phyloP scores from a whole-genome alignment of 53 echinoderm and acorn worm species.

The Apostichopus leukothele region DNA sequence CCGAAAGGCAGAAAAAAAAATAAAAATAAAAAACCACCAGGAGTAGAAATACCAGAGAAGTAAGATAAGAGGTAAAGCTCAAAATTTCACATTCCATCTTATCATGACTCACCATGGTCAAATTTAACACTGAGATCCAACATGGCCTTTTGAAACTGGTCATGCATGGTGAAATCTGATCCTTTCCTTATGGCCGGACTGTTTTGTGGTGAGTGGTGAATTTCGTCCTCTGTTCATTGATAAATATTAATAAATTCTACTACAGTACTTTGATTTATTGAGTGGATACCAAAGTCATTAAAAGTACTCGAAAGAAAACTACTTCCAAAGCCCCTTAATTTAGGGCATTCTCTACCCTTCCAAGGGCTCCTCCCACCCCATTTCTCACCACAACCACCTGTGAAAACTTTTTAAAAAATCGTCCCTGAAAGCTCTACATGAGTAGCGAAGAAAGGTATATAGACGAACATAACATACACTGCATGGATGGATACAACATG shows the following conservation, averaged over 20 bases:
- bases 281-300: no score
- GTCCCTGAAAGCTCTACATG: no score
- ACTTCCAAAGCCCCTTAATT: no score
- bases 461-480: no score
- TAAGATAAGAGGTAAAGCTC: no score
- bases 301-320: no score
- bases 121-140: slow-evolving; percentile 23
- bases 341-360: no score
- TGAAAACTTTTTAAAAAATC: no score
- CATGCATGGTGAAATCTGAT: slow-evolving; percentile 20
- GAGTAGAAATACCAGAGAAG: not conserved
- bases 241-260: not conserved
- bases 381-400: no score
- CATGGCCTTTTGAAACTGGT: slow-evolving; percentile 39
- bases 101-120: slow-evolving; percentile 23
- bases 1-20: not conserved
- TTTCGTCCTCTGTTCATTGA: slow-evolving; percentile 42
- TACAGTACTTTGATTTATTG: not conserved
- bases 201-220: slow-evolving; percentile 9
- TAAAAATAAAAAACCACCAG: not conserved
- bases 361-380: no score
- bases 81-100: not conserved
- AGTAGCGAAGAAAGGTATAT: no score
- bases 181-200: not conserved
- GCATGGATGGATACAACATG: no score